A percentile compares a stretch with the other conserved stretches of the same genome.
Evolutionary conservation across 2,113 vertebrate genomes (phyloP).

Genomic region (Megalops atlanticus): DNA sequence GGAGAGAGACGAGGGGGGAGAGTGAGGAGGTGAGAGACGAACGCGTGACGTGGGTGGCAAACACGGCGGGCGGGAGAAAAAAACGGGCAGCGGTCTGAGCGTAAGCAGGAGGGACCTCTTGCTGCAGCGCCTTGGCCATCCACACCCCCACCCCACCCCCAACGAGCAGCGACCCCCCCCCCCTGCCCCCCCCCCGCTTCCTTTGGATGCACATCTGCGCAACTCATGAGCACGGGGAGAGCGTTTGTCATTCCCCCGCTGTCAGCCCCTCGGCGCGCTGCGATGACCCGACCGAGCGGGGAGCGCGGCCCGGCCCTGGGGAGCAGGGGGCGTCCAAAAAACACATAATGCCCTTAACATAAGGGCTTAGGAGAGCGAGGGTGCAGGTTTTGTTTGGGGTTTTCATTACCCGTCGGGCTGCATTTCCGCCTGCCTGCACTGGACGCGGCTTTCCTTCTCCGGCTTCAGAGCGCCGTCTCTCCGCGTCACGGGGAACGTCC

Average conservation of each 20-base stretch:
- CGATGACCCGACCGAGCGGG: not conserved
- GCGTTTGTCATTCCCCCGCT: conserved; percentile 44
- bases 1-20: not conserved
- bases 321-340: not conserved
- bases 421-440: not conserved
- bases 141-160: not conserved
- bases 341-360: not conserved
- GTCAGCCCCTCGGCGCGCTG: not conserved
- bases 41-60: not conserved
- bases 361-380: not conserved
- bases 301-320: not conserved
- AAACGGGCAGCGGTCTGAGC: not conserved
- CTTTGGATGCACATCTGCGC: not conserved
- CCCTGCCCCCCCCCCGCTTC: not conserved
- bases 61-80: not conserved
- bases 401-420: not conserved
- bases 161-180: too few relatives aligned
- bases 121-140: not conserved
- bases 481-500: not conserved
- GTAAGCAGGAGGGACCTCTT: conserved; percentile 3
- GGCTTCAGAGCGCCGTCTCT: not conserved
- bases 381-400: not conserved
- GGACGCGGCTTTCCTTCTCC: not conserved
- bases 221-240: conserved; percentile 36
- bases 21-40: not conserved